These are phyloP conservation scores for Phrynosoma blainvillii DNA, from an alignment of 2,113 vertebrate genomes.

Conservation along the genomic window DNA sequence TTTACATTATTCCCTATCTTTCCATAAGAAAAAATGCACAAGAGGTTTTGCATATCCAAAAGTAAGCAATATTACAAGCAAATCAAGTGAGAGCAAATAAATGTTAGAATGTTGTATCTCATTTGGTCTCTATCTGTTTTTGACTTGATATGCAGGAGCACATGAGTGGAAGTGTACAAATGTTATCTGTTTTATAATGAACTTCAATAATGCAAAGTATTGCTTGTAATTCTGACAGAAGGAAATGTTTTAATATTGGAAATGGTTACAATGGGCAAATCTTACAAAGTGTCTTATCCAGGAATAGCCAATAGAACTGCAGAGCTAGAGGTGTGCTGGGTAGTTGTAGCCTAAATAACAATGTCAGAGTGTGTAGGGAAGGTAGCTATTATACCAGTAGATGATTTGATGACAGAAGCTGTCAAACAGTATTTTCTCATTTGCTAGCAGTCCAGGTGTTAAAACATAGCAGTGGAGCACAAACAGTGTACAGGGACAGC, in stretches of 20 bases:
- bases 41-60: neutral
- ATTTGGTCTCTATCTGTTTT: no score
- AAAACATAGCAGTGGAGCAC: conserved; percentile 60
- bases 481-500: conserved; percentile 50
- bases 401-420: conserved; percentile 42
- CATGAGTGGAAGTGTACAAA: no score
- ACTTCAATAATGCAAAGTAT: neutral
- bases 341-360: neutral
- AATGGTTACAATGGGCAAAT: neutral
- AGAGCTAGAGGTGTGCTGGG: neutral
- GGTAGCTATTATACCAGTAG: conserved; percentile 37
- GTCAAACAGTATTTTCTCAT: conserved; percentile 61
- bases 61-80: neutral
- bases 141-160: no score
- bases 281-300: neutral
- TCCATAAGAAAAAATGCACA: neutral
- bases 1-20: neutral
- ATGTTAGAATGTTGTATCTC: neutral
- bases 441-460: conserved; percentile 64
- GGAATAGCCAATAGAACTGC: neutral
- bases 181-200: neutral
- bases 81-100: neutral
- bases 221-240: neutral
- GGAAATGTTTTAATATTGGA: neutral
- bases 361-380: neutral